phyloP scores from a whole-genome alignment of 2,888 invertebrate genomes.

The Sussaba pulchella region DNA sequence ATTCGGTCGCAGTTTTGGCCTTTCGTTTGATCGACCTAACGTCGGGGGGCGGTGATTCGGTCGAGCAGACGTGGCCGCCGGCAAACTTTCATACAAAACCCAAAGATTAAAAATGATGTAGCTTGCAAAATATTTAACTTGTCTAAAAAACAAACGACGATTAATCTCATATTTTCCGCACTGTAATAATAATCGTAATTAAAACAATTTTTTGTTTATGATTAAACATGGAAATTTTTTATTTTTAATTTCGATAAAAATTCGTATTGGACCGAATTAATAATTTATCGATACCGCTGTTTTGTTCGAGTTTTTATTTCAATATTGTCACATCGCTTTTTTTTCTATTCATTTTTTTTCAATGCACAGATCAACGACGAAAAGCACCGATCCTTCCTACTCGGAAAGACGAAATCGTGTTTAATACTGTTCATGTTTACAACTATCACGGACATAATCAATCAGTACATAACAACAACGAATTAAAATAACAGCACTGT shows the following conservation, averaged over 20 bases:
- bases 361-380: conserved; percentile 9
- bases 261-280: background rate
- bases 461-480: conserved; percentile 35
- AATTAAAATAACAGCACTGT: conserved; percentile 37
- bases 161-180: background rate
- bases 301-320: background rate
- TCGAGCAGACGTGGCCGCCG: conserved; percentile 56
- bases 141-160: background rate
- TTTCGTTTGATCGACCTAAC: conserved; percentile 36
- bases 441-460: conserved; percentile 30
- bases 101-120: background rate
- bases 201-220: too few relatives aligned
- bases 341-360: background rate
- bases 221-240: background rate
- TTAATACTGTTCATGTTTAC: conserved; percentile 57
- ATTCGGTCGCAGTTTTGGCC: conserved; percentile 34
- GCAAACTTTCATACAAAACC: background rate
- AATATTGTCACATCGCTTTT: background rate
- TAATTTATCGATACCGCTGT: background rate
- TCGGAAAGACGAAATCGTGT: conserved; percentile 24
- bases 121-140: background rate
- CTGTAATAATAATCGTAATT: background rate
- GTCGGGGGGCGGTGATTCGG: conserved; percentile 20
- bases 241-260: background rate
- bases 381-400: background rate